Conservation (phyloP, 2,113 vertebrate species). For the Mola mola region DNA sequence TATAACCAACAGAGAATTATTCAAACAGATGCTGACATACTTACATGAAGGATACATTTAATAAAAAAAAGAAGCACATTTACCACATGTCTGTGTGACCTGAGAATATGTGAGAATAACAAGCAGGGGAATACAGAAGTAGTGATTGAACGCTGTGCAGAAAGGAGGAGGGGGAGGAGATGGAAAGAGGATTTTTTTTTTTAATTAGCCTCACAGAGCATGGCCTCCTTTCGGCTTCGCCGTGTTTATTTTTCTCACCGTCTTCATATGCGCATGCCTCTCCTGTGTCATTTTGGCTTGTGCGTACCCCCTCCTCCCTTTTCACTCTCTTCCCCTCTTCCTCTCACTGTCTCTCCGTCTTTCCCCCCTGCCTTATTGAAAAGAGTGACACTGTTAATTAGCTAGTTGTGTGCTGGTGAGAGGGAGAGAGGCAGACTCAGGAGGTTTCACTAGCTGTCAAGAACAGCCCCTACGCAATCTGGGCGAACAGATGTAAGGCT, state of each 20-base stretch:
- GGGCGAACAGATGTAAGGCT: slow-evolving; percentile 85
- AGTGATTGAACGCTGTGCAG: slow-evolving; percentile 60
- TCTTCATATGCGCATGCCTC: slow-evolving; percentile 74
- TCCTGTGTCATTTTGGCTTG: slow-evolving; percentile 74
- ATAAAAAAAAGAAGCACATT: slow-evolving; percentile 25
- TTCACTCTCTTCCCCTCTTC: slow-evolving; percentile 42
- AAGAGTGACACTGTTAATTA: slow-evolving; percentile 87
- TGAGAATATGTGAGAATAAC: slow-evolving; percentile 48
- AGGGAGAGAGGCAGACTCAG: slow-evolving; percentile 72
- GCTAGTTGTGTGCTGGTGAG: slow-evolving; percentile 76
- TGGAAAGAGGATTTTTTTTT: slow-evolving; percentile 55
- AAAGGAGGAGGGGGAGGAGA: slow-evolving; percentile 49
- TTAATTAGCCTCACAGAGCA: slow-evolving; percentile 81
- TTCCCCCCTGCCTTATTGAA: slow-evolving; percentile 75
- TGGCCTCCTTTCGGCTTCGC: slow-evolving; percentile 74
- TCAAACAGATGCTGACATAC: slow-evolving; percentile 41
- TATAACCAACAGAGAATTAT: slow-evolving; percentile 18
- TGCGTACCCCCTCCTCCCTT: slow-evolving; percentile 36
- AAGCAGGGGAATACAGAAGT: slow-evolving; percentile 64
- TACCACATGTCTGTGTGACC: slow-evolving; percentile 38
- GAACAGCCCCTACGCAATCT: slow-evolving; percentile 83
- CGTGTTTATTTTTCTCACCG: slow-evolving; percentile 79
- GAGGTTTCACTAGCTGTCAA: slow-evolving; percentile 83
- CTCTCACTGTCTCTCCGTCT: slow-evolving; percentile 53
- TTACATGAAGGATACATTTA: slow-evolving; percentile 22